Conservation (phyloP, 35 echinoderm and acorn worm species). For the Nesometra sesokonis region DNA sequence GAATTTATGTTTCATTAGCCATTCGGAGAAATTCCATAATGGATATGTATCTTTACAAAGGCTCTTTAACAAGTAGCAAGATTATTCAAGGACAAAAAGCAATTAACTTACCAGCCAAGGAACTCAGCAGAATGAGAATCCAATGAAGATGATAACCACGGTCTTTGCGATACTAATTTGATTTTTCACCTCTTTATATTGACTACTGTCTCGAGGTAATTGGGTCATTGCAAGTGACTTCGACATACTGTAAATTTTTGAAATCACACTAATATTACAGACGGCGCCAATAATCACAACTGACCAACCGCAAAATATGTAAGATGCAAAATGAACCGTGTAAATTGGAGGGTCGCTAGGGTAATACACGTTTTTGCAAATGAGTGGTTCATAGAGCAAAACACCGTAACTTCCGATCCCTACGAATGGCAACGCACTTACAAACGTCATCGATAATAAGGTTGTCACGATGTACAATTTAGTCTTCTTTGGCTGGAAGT, state of each 20-base stretch:
- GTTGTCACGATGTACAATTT: not conserved
- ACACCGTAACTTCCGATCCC: not conserved
- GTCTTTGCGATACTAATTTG: not conserved
- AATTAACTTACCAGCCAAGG: not conserved
- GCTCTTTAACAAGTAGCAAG: too few relatives aligned
- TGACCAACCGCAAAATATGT: not conserved
- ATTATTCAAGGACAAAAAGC: too few relatives aligned
- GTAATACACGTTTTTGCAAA: not conserved
- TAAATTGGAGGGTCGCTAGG: not conserved
- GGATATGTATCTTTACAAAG: too few relatives aligned
- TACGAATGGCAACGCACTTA: not conserved
- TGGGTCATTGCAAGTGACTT: not conserved
- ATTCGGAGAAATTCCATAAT: too few relatives aligned
- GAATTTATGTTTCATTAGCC: too few relatives aligned
- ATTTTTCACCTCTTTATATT: not conserved
- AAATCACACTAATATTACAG: not conserved
- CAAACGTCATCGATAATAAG: not conserved
- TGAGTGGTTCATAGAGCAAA: not conserved
- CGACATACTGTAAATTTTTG: not conserved
- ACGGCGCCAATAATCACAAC: not conserved
- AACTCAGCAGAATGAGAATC: not conserved
- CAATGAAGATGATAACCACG: not conserved
- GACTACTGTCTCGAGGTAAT: not conserved
- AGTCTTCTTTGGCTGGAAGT: not conserved
- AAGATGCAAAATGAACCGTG: not conserved